Evolutionary conservation across 2,797 vertebrate genomes (phyloP), one percentile per base, ranked within the genome.

Genomic region (Sorex maritimensis): DNA sequence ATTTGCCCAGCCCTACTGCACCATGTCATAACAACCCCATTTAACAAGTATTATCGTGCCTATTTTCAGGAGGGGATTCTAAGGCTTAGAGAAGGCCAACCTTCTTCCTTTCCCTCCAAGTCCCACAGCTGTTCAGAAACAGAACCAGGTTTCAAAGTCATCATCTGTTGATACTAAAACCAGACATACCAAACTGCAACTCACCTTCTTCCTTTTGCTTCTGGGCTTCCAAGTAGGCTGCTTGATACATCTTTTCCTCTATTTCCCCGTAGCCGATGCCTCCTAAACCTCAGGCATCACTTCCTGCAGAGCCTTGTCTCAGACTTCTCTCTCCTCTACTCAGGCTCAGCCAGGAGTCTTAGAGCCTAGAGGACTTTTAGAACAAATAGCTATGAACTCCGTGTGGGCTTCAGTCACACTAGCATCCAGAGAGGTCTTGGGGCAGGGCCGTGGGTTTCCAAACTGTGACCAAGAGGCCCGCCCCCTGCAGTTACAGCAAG

Each of bases 11-110:
- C 30, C 38, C 38, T 17, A 3, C 4, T 11, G 67, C 49, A 15
- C 0, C 0, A 11, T n/a, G 30, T 11, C 72, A 1, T 19, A 73
- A 67, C 0, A 69, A 2, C 11, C 19, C 13, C 4, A 0, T 3
- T 15, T 0, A 1, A 55, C 21, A 6, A 46, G 8, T 34, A 28
- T 10, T 4, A 7, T 0, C 24, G 73, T 67, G 8, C 44, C 30
- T 63, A 2, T n/a, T 78, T 75, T 44, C 75, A 77, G 80, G 86
- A 26, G 12, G 41, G n/a, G 81, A 28, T 52, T 14, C 19, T 2
- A 19, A 46, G 28, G 15, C 28, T 68, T n/a, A 41, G 63, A 82
- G 67, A 81, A 72, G 17, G 41, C 5, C 67, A 75, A 6, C 46
- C 52, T 87, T 55, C 52, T 55, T 17, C 52, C 1, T 55, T 55